Evolutionary conservation across 2,888 invertebrate genomes (phyloP), one percentile per base, ranked within the genome.

Genomic region (Eustalomyia histrio): DNA sequence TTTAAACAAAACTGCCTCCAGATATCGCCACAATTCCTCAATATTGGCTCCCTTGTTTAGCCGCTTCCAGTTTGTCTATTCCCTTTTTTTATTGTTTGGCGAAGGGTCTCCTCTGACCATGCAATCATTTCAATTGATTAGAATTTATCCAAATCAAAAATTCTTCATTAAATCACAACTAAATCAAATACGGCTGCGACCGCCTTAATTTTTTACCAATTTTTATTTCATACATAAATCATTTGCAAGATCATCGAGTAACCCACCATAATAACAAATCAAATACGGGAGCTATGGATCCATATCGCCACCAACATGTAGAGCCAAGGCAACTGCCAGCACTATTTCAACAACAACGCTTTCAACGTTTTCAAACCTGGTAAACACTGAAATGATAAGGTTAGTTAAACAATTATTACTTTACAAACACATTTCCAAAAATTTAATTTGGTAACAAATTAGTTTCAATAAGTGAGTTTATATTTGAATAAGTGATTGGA

Each of bases 361-460:
- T 61, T 78, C 65, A 69, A 4, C 60, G 60, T 18, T 78, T 65
- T 47, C 53, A 65, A 63, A 64, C 64, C 12, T 78, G 73, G 16
- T 73, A 55, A 39, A 29, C 47, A 17, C 53, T 65, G n/a, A 43
- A 71, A 67, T 76, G 83, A 80, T 83, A 83, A 83, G 83, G 83
- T 83, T 80, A 76, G 82, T 47, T 61, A 55, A 35, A 39, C n/a
- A 61, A 43, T 12, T 65, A 58, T 29, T 64, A 52, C n/a, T n/a
- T n/a, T 4, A 33, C 7, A 35, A 16, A 17, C 16, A 39, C 10
- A 1, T 16, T 33, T 9, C n/a, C n/a, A n/a, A n/a, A n/a, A 33
- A 21, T 21, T 21, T 21, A 21, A 21, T 21, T 21, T 21, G n/a
- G 21, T 21, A 21, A 21, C 1, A 3, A 39, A 39, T 24, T 29